Conservation (phyloP, 2,113 vertebrate species). For the Callospermophilus lateralis region DNA sequence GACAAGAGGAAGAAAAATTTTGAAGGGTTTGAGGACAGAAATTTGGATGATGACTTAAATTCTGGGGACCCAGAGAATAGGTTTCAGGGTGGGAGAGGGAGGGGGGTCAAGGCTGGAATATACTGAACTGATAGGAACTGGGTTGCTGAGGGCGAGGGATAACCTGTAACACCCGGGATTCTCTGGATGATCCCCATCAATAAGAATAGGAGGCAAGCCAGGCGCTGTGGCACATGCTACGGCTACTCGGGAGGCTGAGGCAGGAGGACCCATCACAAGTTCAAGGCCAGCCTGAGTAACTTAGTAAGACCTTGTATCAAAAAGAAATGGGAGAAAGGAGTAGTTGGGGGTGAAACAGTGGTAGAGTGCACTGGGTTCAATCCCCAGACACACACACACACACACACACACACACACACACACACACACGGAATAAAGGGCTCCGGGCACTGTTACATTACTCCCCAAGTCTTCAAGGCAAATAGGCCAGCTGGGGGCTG, state of each 20-base stretch:
- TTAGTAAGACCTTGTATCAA: neutral
- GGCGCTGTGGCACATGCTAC: neutral
- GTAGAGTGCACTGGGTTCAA: neutral
- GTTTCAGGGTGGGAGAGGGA: neutral
- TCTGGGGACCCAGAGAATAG: neutral
- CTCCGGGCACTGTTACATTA: fast-evolving
- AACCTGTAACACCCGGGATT: neutral
- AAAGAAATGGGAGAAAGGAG: no score
- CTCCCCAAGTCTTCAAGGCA: neutral
- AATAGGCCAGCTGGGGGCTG: no score
- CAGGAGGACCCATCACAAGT: neutral
- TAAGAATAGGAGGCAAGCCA: neutral
- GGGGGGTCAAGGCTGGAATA: neutral
- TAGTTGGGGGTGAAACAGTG: neutral
- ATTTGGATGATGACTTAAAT: neutral
- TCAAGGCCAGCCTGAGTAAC: neutral
- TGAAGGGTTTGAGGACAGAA: neutral
- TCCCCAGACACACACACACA: no score
- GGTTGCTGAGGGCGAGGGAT: neutral
- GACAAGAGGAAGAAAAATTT: neutral
- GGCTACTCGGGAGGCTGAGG: neutral
- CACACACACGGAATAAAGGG: neutral
- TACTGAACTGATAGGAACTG: neutral
- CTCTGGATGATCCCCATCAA: neutral
- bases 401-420: neutral